Evolutionary conservation across 2,888 invertebrate genomes (phyloP).

Genomic region (Hypena proboscidalis): DNA sequence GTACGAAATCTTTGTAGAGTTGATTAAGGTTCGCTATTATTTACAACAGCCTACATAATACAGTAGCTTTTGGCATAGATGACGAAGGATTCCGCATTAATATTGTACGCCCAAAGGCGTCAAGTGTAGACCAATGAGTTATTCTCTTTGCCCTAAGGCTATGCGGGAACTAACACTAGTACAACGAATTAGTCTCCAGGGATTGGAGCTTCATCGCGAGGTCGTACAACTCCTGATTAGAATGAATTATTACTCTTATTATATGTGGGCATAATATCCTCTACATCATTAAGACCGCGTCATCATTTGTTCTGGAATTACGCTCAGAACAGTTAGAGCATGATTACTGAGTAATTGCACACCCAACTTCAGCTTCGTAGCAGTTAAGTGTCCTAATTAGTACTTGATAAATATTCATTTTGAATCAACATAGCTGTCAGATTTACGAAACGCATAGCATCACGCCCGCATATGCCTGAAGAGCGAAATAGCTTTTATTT

Average conservation of each 20-base stretch:
- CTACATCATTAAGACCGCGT: neutral
- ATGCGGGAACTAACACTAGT: slow-evolving; percentile 10
- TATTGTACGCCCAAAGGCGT: slow-evolving; percentile 20
- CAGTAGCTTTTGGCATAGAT: slow-evolving; percentile 4
- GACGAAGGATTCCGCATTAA: slow-evolving; percentile 12
- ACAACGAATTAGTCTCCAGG: slow-evolving; percentile 20
- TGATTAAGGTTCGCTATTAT: neutral
- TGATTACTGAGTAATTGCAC: slow-evolving; percentile 22
- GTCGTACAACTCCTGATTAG: slow-evolving; percentile 7
- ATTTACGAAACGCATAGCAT: slow-evolving; percentile 24
- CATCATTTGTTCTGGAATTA: slow-evolving; percentile 1
- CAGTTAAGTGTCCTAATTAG: slow-evolving; percentile 24
- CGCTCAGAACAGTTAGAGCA: neutral
- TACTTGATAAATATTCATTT: slow-evolving; percentile 35
- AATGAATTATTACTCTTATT: slow-evolving; percentile 17
- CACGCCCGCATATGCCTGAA: slow-evolving; percentile 6
- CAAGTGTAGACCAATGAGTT: too few relatives aligned
- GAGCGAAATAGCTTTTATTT: slow-evolving; percentile 5
- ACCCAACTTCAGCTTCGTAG: slow-evolving; percentile 23
- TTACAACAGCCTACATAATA: neutral
- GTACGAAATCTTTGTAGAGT: neutral
- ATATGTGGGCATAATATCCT: too few relatives aligned
- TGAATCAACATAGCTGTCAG: slow-evolving; percentile 26
- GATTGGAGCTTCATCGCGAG: slow-evolving; percentile 16
- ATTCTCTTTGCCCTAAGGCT: slow-evolving; percentile 14